Evolutionary conservation across 30 jellyfish, hydroid and myxozoan genomes (phyloP).

Genomic region (Sanderia malayensis): DNA sequence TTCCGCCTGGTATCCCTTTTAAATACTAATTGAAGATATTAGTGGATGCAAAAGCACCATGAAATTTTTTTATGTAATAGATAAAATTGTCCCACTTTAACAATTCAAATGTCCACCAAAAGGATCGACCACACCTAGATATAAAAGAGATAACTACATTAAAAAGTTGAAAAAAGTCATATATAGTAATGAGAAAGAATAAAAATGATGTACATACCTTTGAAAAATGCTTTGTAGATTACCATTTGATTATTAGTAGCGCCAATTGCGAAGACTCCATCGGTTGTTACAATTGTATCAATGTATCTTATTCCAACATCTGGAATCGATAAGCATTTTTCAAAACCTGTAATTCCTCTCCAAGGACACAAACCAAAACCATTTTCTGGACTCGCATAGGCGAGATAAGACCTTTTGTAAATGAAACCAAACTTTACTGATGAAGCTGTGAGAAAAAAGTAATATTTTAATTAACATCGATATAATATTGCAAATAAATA

Average conservation of each 20-base stretch:
- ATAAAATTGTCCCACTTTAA: too few species aligned
- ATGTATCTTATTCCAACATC: conserved; percentile 38
- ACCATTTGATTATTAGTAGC: conserved; percentile 10
- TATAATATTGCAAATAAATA: not conserved
- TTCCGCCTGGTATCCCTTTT: too few species aligned
- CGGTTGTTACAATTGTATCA: conserved; percentile 36
- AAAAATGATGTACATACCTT: too few species aligned
- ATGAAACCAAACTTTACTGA: conserved; percentile 22
- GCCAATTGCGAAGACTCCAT: conserved; percentile 60
- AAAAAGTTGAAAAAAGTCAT: too few species aligned
- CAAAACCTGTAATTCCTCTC: conserved; percentile 82
- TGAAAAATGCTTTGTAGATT: conserved; percentile 15
- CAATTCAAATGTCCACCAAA: too few species aligned
- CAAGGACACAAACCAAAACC: conserved; percentile 89
- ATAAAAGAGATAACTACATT: too few species aligned
- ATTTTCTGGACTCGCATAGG: conserved; percentile 42
- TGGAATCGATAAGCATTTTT: conserved; percentile 54
- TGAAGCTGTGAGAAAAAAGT: conserved; percentile 29
- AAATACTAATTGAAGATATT: too few species aligned
- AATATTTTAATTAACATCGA: not conserved
- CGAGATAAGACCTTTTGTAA: conserved; percentile 12
- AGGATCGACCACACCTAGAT: too few species aligned
- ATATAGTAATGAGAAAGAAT: too few species aligned
- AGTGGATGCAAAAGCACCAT: too few species aligned
- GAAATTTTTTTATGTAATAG: too few species aligned